Evolutionary conservation across 2,797 vertebrate species (phyloP).

Genomic region (Limnodromus scolopaceus): DNA sequence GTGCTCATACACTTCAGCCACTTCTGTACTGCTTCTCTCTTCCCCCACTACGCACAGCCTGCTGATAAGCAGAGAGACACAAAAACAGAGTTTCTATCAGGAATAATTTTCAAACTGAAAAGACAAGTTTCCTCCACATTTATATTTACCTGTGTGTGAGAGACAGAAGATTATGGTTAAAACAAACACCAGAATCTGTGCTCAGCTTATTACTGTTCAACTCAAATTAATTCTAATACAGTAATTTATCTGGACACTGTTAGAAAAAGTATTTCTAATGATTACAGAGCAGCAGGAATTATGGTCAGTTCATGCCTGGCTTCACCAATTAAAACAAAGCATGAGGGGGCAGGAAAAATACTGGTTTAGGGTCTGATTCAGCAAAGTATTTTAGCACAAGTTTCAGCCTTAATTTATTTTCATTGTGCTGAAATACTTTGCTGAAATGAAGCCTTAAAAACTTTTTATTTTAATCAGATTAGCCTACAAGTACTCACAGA

Average conservation of each 20-base stretch:
- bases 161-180: background rate
- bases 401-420: slow-evolving; percentile 4
- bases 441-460: slow-evolving; percentile 2
- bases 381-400: background rate
- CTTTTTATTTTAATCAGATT: background rate
- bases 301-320: background rate
- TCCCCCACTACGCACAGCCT: background rate
- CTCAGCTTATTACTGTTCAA: background rate
- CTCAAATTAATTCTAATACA: background rate
- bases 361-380: background rate
- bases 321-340: background rate
- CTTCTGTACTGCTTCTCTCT: background rate
- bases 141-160: background rate
- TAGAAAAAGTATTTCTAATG: background rate
- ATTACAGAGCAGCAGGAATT: background rate
- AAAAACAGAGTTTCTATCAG: background rate
- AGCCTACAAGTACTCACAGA: background rate
- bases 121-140: background rate
- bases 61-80: background rate
- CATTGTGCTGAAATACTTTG: background rate
- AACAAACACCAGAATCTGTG: background rate
- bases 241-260: background rate
- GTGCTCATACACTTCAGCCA: background rate
- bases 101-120: background rate
- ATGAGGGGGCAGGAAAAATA: background rate